Evolutionary conservation across 2,113 vertebrate species (phyloP).

Genomic region (Ranitomeya variabilis): DNA sequence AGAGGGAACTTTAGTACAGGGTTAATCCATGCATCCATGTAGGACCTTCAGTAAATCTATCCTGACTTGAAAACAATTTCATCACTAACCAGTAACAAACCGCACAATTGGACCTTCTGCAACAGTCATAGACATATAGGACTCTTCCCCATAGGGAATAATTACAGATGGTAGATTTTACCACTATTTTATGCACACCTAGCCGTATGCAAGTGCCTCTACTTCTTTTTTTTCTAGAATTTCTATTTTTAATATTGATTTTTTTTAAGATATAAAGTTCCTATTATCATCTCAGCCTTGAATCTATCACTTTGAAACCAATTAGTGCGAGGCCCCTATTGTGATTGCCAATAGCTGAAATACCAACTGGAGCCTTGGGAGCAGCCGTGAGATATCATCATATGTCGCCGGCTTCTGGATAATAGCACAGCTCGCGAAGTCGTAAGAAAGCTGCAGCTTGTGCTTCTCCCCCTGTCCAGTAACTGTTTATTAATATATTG

Average conservation of each 20-base stretch:
- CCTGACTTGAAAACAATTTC: too few relatives aligned
- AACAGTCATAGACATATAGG: too few relatives aligned
- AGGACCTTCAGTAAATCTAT: too few relatives aligned
- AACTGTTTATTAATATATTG: background rate
- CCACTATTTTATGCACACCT: too few relatives aligned
- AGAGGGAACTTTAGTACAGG: too few relatives aligned
- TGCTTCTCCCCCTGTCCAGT: background rate
- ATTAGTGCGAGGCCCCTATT: constrained; percentile 1
- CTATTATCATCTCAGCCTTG: background rate
- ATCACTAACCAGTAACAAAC: too few relatives aligned
- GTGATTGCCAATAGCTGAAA: constrained; percentile 9
- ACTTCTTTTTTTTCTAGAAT: too few relatives aligned
- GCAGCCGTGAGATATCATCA: background rate
- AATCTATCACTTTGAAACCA: background rate
- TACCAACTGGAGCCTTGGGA: background rate
- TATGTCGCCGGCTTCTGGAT: background rate
- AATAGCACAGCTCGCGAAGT: background rate
- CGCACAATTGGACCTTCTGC: too few relatives aligned
- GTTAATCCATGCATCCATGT: too few relatives aligned
- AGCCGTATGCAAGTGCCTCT: too few relatives aligned
- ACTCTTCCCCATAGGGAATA: too few relatives aligned
- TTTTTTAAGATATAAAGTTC: background rate
- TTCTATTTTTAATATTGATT: background rate
- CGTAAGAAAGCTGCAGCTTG: background rate
- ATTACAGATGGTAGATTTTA: too few relatives aligned